Base-by-base conservation (phyloP, 1,140 invertebrate species). In the Dreissena rostriformis region DNA sequence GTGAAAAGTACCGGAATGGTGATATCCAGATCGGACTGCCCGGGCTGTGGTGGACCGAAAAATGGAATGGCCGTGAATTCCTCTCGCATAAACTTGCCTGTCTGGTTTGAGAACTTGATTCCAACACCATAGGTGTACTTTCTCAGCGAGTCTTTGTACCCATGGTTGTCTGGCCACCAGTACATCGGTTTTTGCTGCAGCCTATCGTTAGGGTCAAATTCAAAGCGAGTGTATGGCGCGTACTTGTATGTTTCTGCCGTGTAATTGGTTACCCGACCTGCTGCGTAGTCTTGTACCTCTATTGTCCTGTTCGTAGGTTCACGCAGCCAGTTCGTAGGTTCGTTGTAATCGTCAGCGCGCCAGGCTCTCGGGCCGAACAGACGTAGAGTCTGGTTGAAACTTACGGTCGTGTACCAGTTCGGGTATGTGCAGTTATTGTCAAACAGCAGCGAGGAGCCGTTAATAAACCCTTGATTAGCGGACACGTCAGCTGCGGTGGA, bases 351-450 rank as follows among this genome's bases (percentile, higher is more conserved):
- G 73, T 94, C 93, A 11, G 89, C 90, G 17, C 93, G 86, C 91
- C 92, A 98, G 0, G 98, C 98, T 91, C 98, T 95, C 0, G 98
- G 98, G 14, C 97, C 98, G 94, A 99, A 99, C 87, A 98, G 95
- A 0, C 97, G 97, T 92, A 99, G 95, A 0, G 98, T 99, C 92
- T 97, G 98, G 93, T 99, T 99, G 94, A 99, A 99, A 94, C 98
- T 98, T 2, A 92, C 77, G 28, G 97, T 98, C 91, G 97, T 95
- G 91, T 98, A 99, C 49, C 98, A 99, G 0, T 98, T 97, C 0
- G 98, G 97, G 90, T 98, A 99, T 0, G 97, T 98, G 93, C 96
- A 96, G 91, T 99, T 98, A 1, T 98, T 97, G 24, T 98, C 96
- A 91, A 99, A 99, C 93, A 99, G 99, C 80, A 99, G 96, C 0